Percentiles rank a stretch among this genome's conserved stretches.
Evolutionary conservation across 1,140 invertebrate species (phyloP).

Genomic region (Colletes gigas): DNA sequence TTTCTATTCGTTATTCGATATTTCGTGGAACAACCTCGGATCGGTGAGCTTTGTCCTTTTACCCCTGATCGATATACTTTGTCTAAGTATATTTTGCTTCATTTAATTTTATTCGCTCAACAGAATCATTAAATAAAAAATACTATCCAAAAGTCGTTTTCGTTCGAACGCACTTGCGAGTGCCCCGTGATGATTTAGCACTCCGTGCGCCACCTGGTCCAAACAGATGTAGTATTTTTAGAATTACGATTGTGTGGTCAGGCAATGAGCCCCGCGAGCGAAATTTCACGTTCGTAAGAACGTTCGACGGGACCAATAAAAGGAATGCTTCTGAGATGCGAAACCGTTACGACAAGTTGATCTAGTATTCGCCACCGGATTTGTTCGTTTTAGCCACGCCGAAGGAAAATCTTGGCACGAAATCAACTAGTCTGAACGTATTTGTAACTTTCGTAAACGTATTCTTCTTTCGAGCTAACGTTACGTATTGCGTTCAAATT

Average conservation of each 20-base stretch:
- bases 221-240: neutral
- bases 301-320: neutral
- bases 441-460: constrained; percentile 26
- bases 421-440: constrained; percentile 26
- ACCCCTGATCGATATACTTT: too few relatives aligned
- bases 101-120: too few relatives aligned
- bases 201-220: neutral
- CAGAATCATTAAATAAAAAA: too few relatives aligned
- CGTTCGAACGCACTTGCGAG: too few relatives aligned
- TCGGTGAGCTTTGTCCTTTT: too few relatives aligned
- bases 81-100: too few relatives aligned
- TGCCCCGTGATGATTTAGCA: too few relatives aligned
- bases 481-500: too few relatives aligned
- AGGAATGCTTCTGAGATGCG: neutral
- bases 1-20: too few relatives aligned
- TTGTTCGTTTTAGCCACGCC: constrained; percentile 6
- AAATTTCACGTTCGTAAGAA: neutral
- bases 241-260: neutral
- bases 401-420: constrained; percentile 46
- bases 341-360: constrained; percentile 9
- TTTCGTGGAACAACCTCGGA: too few relatives aligned
- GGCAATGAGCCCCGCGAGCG: neutral
- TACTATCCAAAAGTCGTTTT: too few relatives aligned
- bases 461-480: constrained; percentile 1
- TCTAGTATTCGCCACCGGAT: constrained; percentile 2